Percentiles rank a stretch among this genome's conserved stretches.
Evolutionary conservation across 2,888 invertebrate species (phyloP).

Genomic region (Phengaris alcon): DNA sequence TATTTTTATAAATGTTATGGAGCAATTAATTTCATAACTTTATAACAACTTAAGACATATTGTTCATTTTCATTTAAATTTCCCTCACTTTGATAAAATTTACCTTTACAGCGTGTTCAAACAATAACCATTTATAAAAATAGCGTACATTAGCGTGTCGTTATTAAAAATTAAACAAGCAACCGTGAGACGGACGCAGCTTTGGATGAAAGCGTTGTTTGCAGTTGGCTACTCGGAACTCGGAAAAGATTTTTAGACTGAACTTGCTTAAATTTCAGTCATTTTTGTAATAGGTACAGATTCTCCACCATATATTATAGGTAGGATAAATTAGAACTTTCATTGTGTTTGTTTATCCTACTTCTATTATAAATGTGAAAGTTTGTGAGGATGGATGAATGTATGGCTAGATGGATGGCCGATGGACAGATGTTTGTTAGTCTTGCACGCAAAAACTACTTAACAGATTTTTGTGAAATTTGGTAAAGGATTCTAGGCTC

Average conservation of each 20-base stretch:
- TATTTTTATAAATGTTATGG: too few relatives aligned
- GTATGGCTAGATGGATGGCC: too few relatives aligned
- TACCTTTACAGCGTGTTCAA: conserved; percentile 22
- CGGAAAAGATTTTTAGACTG: conserved; percentile 2
- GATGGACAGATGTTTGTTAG: too few relatives aligned
- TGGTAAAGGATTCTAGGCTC: too few relatives aligned
- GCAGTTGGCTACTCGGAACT: background rate
- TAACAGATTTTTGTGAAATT: too few relatives aligned
- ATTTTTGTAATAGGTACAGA: background rate
- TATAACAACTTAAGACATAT: too few relatives aligned
- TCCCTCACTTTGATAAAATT: conserved; percentile 16
- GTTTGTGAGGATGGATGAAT: too few relatives aligned
- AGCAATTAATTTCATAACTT: too few relatives aligned
- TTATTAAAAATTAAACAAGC: conserved; percentile 26
- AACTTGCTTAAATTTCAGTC: background rate
- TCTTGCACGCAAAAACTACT: too few relatives aligned
- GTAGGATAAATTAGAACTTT: too few relatives aligned
- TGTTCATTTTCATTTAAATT: background rate
- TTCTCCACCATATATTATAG: background rate
- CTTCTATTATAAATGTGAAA: too few relatives aligned
- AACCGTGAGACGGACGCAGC: conserved; percentile 14
- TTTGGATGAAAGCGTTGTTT: background rate
- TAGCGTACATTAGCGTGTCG: conserved; percentile 25
- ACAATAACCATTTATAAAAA: conserved; percentile 21
- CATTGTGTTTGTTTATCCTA: too few relatives aligned